These are phyloP conservation scores for Bugulina stolonifera DNA, from an alignment of 2,888 invertebrate genomes.

Conservation along the genomic window DNA sequence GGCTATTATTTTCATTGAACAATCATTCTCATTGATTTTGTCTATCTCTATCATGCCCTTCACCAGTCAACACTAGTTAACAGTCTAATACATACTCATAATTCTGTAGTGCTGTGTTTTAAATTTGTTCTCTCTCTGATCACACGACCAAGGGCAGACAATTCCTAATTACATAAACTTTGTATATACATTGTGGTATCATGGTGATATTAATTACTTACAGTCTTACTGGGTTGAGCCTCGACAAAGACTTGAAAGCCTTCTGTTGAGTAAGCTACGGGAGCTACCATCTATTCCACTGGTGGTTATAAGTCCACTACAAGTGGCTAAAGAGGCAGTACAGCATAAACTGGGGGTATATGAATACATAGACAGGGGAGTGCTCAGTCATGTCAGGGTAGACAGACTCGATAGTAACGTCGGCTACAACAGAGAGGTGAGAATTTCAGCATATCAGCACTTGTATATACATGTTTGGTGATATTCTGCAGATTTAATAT, in stretches of 20 bases:
- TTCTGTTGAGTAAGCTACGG: conserved; percentile 32
- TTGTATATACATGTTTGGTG: background rate
- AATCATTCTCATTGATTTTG: too few species aligned
- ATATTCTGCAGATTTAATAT: background rate
- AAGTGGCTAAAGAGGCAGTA: background rate
- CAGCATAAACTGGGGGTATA: conserved; percentile 31
- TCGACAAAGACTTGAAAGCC: background rate
- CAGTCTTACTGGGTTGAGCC: conserved; percentile 22
- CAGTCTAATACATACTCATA: too few species aligned
- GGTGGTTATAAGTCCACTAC: conserved; percentile 34
- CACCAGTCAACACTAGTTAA: too few species aligned
- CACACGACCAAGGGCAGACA: too few species aligned
- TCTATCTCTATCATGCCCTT: too few species aligned
- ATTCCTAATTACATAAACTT: too few species aligned
- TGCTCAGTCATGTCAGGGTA: conserved; percentile 34
- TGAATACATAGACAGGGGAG: conserved; percentile 31
- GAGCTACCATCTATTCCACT: conserved; percentile 36
- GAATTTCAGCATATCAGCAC: too few species aligned
- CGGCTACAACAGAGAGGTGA: background rate
- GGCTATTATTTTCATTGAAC: too few species aligned
- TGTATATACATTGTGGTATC: too few species aligned
- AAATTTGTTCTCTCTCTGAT: too few species aligned
- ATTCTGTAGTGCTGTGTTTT: too few species aligned
- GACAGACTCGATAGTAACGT: conserved; percentile 29
- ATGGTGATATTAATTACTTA: too few species aligned